These are phyloP conservation scores for Conistra vaccinii DNA, from an alignment of 2,888 invertebrate genomes.

Conservation along the genomic window DNA sequence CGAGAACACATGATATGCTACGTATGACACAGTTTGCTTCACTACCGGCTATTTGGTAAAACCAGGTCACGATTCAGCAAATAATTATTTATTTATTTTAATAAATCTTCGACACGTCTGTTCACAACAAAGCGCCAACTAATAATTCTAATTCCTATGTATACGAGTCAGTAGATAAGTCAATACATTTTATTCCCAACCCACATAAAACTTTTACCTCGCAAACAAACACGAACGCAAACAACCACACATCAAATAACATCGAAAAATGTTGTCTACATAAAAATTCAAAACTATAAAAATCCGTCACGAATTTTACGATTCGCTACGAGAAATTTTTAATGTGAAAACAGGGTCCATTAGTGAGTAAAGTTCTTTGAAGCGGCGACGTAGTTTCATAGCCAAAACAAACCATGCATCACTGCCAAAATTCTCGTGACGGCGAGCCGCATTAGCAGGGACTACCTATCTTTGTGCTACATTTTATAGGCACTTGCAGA, in stretches of 20 bases:
- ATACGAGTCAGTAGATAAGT: slow-evolving; percentile 15
- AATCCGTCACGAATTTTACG: slow-evolving; percentile 69
- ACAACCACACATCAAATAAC: slow-evolving; percentile 41
- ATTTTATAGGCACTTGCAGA: slow-evolving; percentile 53
- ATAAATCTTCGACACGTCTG: no score
- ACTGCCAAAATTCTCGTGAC: slow-evolving; percentile 84
- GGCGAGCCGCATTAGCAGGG: slow-evolving; percentile 67
- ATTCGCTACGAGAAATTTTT: slow-evolving; percentile 71
- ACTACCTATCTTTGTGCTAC: slow-evolving; percentile 53
- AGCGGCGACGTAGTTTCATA: slow-evolving; percentile 77
- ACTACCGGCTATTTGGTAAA: no score
- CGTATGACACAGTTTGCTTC: no score
- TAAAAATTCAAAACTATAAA: slow-evolving; percentile 71
- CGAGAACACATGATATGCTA: no score
- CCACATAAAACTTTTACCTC: slow-evolving; percentile 28
- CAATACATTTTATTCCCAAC: slow-evolving; percentile 19
- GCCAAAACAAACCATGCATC: slow-evolving; percentile 90
- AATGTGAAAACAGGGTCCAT: slow-evolving; percentile 82
- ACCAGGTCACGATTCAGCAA: no score
- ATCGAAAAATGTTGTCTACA: slow-evolving; percentile 53
- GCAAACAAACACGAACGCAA: slow-evolving; percentile 27
- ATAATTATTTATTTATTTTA: no score
- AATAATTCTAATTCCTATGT: no score
- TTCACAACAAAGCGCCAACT: no score
- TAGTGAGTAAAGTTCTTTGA: slow-evolving; percentile 76